Conservation (phyloP, 2,888 invertebrate species). For the Xanthia icteritia region DNA sequence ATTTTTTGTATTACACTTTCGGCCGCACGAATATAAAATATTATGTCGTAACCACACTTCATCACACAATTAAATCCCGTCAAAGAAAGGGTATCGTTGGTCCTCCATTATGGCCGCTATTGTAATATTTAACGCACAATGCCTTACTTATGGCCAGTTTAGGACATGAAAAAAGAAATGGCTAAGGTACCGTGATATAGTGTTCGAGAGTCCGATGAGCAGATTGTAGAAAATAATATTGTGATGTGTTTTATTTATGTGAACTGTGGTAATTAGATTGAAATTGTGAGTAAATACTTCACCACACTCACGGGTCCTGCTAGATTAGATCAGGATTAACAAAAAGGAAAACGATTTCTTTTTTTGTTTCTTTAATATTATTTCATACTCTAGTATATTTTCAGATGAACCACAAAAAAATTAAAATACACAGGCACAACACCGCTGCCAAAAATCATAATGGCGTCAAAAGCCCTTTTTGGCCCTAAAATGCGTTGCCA, state of each 20-base stretch:
- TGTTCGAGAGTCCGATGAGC: constrained; percentile 43
- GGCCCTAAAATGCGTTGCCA: too few species aligned
- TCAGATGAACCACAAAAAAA: too few species aligned
- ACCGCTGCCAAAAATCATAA: too few species aligned
- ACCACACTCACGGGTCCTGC: too few species aligned
- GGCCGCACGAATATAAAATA: constrained; percentile 71
- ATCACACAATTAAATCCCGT: constrained; percentile 89
- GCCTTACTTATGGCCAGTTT: constrained; percentile 88
- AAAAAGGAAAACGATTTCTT: too few species aligned
- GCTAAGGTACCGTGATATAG: constrained; percentile 75
- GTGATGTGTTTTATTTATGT: not conserved
- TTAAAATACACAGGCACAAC: too few species aligned
- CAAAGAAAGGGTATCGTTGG: constrained; percentile 90
- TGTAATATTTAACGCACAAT: constrained; percentile 89
- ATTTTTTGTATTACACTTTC: constrained; percentile 72
- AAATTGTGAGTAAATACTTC: too few species aligned
- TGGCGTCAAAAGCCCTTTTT: too few species aligned
- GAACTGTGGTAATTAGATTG: too few species aligned
- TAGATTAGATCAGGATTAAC: too few species aligned
- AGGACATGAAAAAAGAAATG: constrained; percentile 88
- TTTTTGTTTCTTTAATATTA: too few species aligned
- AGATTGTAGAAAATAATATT: not conserved
- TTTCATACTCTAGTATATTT: too few species aligned
- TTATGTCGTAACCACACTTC: constrained; percentile 89
- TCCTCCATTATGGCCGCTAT: constrained; percentile 87